These are phyloP conservation scores for Oophaga sylvatica DNA, from an alignment of 2,797 vertebrate species.

Conservation along the genomic window DNA sequence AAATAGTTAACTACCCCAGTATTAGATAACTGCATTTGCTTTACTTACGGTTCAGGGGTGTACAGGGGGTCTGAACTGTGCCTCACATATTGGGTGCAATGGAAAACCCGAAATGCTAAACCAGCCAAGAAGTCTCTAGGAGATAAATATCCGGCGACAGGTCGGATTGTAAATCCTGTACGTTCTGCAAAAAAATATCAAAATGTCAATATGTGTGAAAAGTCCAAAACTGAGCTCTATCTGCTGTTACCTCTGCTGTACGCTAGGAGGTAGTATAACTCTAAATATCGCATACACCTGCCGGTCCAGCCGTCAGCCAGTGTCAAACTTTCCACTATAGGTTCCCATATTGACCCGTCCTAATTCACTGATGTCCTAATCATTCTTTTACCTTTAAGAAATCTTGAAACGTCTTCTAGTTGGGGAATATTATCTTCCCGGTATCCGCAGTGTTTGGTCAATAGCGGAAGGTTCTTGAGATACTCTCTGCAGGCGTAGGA, in stretches of 20 bases:
- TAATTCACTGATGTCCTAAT: neutral
- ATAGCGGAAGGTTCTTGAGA: conserved; percentile 93
- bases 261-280: neutral
- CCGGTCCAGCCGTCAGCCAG: too few species aligned
- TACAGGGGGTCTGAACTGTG: conserved; percentile 97
- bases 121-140: conserved; percentile 96
- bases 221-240: neutral
- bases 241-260: neutral
- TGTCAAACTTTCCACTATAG: too few species aligned
- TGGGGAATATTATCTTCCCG: conserved; percentile 96
- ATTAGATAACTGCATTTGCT: neutral
- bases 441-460: conserved; percentile 91
- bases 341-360: neutral
- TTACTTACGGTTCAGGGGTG: conserved; percentile 93
- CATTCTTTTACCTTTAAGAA: conserved; percentile 85
- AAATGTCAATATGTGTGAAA: too few species aligned
- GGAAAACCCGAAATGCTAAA: conserved; percentile 96
- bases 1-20: neutral
- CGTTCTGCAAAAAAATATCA: conserved; percentile 78
- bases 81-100: conserved; percentile 96
- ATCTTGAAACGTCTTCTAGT: conserved; percentile 93
- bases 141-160: conserved; percentile 93
- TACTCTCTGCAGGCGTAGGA: conserved; percentile 93
- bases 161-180: conserved; percentile 93
- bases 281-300: neutral